Evolutionary conservation across 2,797 vertebrate species (phyloP).

Genomic region (Austrolebias charrua): DNA sequence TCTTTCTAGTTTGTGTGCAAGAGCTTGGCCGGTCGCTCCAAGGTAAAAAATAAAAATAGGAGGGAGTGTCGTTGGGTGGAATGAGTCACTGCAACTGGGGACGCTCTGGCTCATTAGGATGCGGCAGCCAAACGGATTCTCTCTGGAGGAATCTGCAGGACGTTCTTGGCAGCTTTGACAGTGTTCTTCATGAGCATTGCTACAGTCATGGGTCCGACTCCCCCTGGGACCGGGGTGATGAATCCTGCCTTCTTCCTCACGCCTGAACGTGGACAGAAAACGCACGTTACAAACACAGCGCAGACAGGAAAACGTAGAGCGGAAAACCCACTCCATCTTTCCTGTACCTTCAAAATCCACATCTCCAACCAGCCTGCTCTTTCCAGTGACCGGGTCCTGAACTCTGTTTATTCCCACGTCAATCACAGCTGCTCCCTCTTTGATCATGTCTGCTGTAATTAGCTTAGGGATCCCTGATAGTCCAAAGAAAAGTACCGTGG

Average conservation of each 20-base stretch:
- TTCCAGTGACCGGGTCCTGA: slow-evolving; percentile 87
- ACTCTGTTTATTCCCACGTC: slow-evolving; percentile 94
- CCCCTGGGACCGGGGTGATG: slow-evolving; percentile 95
- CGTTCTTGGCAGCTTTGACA: slow-evolving; percentile 92
- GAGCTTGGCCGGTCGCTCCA: slow-evolving; percentile 25
- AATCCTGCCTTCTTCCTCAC: slow-evolving; percentile 92
- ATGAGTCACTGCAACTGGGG: slow-evolving; percentile 54
- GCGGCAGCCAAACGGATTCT: slow-evolving; percentile 76
- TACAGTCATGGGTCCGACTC: slow-evolving; percentile 97
- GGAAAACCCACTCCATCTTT: slow-evolving; percentile 12
- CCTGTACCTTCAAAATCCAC: slow-evolving; percentile 94
- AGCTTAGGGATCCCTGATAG: slow-evolving; percentile 92
- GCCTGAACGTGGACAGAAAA: slow-evolving; percentile 65
- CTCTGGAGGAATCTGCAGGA: slow-evolving; percentile 77
- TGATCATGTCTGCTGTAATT: slow-evolving; percentile 97
- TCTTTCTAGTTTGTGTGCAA: slow-evolving; percentile 62
- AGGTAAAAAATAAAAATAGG: slow-evolving; percentile 9
- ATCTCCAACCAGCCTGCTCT: slow-evolving; percentile 89
- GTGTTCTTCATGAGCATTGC: slow-evolving; percentile 99
- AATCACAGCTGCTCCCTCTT: slow-evolving; percentile 92
- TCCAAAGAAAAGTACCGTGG: slow-evolving; percentile 1
- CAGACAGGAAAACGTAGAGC: not conserved
- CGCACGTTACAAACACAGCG: not conserved
- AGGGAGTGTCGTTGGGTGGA: slow-evolving; percentile 45
- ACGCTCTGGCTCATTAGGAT: slow-evolving; percentile 64